A percentile compares a stretch with the other conserved stretches of the same genome.
These are phyloP conservation scores for Oophaga sylvatica DNA, from an alignment of 2,797 vertebrate species.

Conservation along the genomic window DNA sequence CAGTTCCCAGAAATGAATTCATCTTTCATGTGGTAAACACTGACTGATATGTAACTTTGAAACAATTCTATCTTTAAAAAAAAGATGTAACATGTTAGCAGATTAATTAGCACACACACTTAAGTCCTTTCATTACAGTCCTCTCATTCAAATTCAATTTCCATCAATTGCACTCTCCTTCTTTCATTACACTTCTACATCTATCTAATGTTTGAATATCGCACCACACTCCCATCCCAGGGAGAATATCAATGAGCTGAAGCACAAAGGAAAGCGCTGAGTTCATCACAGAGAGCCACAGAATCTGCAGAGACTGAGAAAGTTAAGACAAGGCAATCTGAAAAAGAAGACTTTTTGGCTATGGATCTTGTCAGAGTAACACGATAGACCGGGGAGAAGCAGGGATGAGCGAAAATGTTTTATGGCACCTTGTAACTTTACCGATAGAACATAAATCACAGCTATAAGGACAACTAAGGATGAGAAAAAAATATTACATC, in stretches of 20 bases:
- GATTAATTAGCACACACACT: constrained; percentile 49
- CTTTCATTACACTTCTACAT: constrained; percentile 51
- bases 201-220: constrained; percentile 59
- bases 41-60: constrained; percentile 9
- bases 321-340: constrained; percentile 46
- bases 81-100: constrained; percentile 40
- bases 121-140: constrained; percentile 22
- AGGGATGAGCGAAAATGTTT: not conserved
- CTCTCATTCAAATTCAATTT: constrained; percentile 59
- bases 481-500: not conserved
- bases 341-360: constrained; percentile 18
- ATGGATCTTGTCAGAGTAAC: constrained; percentile 39
- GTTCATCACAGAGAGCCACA: constrained; percentile 48
- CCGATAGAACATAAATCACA: constrained; percentile 16
- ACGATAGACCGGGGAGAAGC: constrained; percentile 18
- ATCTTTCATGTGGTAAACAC: not conserved
- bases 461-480: not conserved
- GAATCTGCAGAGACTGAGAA: constrained; percentile 54
- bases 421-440: constrained; percentile 12
- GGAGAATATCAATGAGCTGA: constrained; percentile 60
- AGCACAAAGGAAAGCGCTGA: constrained; percentile 55
- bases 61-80: not conserved
- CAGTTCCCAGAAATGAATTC: not conserved
- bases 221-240: constrained; percentile 55
- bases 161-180: constrained; percentile 51